These are phyloP conservation scores for Bujurquina vittata DNA, from an alignment of 2,113 vertebrate genomes.

Conservation along the genomic window DNA sequence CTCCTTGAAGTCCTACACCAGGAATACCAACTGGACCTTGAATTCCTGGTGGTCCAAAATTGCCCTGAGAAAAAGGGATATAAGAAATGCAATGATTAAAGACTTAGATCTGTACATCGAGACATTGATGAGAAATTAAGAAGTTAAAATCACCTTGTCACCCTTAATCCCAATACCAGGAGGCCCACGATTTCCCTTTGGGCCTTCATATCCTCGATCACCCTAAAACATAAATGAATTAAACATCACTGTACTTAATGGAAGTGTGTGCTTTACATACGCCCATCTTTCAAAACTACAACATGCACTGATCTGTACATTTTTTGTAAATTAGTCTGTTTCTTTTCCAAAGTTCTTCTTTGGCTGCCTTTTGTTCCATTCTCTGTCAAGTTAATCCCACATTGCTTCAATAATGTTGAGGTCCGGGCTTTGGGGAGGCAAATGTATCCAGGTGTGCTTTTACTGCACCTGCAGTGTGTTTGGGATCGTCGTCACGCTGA, in stretches of 20 bases:
- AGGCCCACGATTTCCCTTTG: constrained; percentile 77
- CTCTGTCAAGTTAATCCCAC: background rate
- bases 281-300: background rate
- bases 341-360: background rate
- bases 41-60: constrained; percentile 74
- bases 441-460: background rate
- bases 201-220: constrained; percentile 85
- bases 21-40: constrained; percentile 69
- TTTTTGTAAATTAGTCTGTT: background rate
- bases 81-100: background rate
- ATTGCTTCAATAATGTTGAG: background rate
- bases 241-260: background rate
- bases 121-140: accelerated
- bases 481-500: background rate
- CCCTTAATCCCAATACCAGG: constrained; percentile 84
- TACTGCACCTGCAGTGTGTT: background rate
- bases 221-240: constrained; percentile 78
- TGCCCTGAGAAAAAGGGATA: constrained; percentile 75
- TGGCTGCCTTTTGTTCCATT: background rate
- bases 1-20: constrained; percentile 79
- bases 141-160: constrained; percentile 81
- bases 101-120: background rate
- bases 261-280: too few species aligned
- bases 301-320: background rate
- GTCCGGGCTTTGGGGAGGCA: background rate